Evolutionary conservation across 2,888 invertebrate genomes (phyloP), one percentile per base, ranked within the genome.

Genomic region (Petrolisthes cinctipes): DNA sequence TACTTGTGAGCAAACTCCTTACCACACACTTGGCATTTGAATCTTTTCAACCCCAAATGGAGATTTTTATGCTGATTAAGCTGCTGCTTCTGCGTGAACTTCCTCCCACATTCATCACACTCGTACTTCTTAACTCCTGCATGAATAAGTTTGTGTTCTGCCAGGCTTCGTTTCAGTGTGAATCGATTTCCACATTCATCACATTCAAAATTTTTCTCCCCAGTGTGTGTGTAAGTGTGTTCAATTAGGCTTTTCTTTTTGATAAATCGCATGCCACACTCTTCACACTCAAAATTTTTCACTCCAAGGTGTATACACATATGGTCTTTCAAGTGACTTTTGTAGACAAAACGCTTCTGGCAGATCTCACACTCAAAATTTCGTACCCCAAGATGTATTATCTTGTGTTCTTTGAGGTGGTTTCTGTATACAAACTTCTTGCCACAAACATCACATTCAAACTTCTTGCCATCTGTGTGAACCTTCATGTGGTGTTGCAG

Each of bases 21-120:
- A 17, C 11, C 11, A 51, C 78, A 78, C 5, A 37, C n/a, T 7
- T 5, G 11, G 53, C 78, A 78, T 51, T 78, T n/a, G n/a, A 17
- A 51, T 14, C 14, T 11, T 20, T n/a, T 78, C 51, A 14, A 37
- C 17, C 78, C 53, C 51, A 11, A 11, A 51, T 78, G 78, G 20
- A 23, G 9, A 23, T 6, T 23, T 6, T 9, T 78, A 20, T 78
- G 78, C 6, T 53, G 9, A 6, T 23, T 78, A 14, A 78, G 53
- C 14, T 51, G 23, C 53, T 53, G 51, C 51, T 51, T 23, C n/a
- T 37, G 51, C 7, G 9, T 9, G n/a, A 78, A 78, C 11, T 37
- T 53, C 53, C n/a, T 23, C 9, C 78, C 78, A 78, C 78, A 78
- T 14, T 78, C 78, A 5, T 14, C 14, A 78, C 78, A 78, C 51